A percentile compares a stretch with the other conserved stretches of the same genome.
phyloP scores from a whole-genome alignment of 64 coral and sea anemone genomes.

The Actinia tenebrosa region DNA sequence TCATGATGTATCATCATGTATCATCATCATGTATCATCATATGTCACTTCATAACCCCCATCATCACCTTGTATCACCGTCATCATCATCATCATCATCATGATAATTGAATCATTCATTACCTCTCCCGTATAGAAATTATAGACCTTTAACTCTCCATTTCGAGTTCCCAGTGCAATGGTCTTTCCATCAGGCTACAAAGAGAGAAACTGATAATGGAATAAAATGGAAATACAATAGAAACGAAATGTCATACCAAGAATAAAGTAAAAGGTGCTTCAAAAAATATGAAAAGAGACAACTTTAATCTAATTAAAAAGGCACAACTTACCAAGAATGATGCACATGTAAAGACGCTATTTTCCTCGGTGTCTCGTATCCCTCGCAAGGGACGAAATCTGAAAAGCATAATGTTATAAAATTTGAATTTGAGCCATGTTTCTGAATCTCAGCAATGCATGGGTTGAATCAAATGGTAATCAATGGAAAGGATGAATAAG shows the following conservation, averaged over 20 bases:
- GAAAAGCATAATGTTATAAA: background rate
- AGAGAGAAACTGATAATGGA: background rate
- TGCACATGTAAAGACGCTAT: conserved; percentile 74
- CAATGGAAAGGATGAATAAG: too few species aligned
- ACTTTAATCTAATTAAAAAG: background rate
- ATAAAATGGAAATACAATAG: background rate
- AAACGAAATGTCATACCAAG: background rate
- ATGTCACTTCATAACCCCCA: background rate
- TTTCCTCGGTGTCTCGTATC: conserved; percentile 68
- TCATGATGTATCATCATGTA: too few species aligned
- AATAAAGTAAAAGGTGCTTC: background rate
- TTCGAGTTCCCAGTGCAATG: conserved; percentile 70
- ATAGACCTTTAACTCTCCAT: conserved; percentile 73
- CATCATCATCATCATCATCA: background rate
- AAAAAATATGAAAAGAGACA: background rate
- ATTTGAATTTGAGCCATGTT: background rate
- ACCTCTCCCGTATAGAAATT: conserved; percentile 78
- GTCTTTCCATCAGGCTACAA: conserved; percentile 68
- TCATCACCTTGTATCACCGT: background rate
- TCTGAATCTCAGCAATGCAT: too few species aligned
- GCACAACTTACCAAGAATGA: conserved; percentile 51
- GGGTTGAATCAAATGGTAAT: too few species aligned
- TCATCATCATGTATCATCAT: too few species aligned
- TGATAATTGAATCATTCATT: background rate
- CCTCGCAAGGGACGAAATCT: conserved; percentile 77